These are phyloP conservation scores for Pangasius djambal DNA, from an alignment of 2,797 vertebrate genomes.

Conservation along the genomic window DNA sequence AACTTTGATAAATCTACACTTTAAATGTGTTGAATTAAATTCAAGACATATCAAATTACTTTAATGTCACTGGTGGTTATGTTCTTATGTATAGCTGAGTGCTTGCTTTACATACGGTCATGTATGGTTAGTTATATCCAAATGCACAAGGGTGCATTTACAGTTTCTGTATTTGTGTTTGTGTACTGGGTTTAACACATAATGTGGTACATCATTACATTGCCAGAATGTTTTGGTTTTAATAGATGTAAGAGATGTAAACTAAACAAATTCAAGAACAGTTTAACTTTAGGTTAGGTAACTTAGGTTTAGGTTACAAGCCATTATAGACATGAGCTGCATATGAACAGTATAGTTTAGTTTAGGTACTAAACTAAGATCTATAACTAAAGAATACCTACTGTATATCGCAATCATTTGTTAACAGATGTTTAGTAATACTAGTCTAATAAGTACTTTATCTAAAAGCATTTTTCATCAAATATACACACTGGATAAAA, in stretches of 20 bases:
- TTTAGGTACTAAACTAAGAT: background rate
- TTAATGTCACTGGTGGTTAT: background rate
- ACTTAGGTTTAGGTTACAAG: background rate
- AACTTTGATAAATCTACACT: conserved; percentile 1
- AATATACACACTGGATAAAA: background rate
- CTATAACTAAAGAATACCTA: background rate
- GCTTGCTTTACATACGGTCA: background rate
- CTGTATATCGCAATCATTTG: background rate
- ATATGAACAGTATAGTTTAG: background rate
- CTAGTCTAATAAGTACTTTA: background rate
- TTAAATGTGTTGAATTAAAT: background rate
- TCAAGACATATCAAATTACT: background rate
- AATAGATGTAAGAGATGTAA: background rate
- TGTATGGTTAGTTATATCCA: background rate
- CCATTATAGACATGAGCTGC: background rate
- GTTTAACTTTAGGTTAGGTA: background rate
- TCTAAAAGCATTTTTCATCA: background rate
- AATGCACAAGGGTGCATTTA: background rate
- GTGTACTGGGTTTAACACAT: too few relatives aligned
- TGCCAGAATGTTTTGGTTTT: background rate
- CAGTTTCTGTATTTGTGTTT: background rate
- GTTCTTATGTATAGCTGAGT: background rate
- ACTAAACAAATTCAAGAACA: background rate
- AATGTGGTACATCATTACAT: background rate
- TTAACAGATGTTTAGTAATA: too few relatives aligned